Conservation (phyloP, 2,113 vertebrate genomes). For the Bubo blakistoni region DNA sequence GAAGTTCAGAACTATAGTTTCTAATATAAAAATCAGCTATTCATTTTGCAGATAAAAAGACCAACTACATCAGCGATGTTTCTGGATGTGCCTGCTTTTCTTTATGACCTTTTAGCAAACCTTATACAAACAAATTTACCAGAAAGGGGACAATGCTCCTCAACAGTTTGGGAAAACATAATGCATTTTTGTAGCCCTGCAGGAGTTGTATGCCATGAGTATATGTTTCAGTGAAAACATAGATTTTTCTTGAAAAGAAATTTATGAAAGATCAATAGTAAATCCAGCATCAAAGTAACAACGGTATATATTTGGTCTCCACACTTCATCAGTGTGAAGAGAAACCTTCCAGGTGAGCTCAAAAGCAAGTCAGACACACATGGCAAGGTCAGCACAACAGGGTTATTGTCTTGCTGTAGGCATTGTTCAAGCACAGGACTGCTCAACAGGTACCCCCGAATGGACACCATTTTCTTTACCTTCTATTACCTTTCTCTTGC, state of each 20-base stretch:
- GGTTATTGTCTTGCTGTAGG: background rate
- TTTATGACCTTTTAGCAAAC: background rate
- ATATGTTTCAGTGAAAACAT: background rate
- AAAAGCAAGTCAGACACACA: background rate
- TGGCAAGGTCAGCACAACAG: background rate
- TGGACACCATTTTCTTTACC: background rate
- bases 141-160: background rate
- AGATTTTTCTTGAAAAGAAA: background rate
- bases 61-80: background rate
- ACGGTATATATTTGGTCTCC: background rate
- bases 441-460: background rate
- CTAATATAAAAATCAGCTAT: background rate
- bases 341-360: background rate
- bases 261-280: background rate
- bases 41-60: background rate
- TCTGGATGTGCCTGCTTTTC: background rate
- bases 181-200: background rate
- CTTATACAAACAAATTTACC: background rate
- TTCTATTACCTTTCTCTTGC: background rate
- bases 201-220: background rate
- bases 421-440: background rate
- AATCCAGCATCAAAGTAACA: background rate
- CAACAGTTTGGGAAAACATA: background rate
- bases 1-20: background rate
- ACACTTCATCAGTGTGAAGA: background rate